Conservation (phyloP, 2,113 vertebrate species). For the Cairina moschata region DNA sequence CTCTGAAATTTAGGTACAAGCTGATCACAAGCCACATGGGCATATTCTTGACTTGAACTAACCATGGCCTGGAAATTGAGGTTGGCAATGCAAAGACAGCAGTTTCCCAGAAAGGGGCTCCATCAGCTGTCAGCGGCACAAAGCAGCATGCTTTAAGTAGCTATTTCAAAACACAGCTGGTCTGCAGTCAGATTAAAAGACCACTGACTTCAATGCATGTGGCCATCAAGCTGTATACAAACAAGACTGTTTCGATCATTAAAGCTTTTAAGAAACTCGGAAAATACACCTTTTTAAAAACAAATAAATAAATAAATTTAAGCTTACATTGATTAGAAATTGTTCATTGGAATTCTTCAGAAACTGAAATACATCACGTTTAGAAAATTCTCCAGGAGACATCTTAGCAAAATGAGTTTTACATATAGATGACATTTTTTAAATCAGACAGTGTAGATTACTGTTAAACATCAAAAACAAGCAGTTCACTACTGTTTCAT, state of each 20-base stretch:
- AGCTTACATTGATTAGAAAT: background rate
- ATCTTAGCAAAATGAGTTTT: background rate
- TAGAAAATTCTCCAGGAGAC: background rate
- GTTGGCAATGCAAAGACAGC: background rate
- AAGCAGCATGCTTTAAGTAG: fast-evolving
- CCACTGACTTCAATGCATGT: background rate
- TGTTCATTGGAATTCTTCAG: background rate
- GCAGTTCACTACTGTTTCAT: background rate
- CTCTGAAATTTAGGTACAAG: background rate
- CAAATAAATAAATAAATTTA: no score
- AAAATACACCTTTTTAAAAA: background rate
- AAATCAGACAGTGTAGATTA: background rate
- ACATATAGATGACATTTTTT: background rate
- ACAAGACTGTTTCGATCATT: background rate
- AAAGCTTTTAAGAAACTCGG: background rate
- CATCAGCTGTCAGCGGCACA: background rate
- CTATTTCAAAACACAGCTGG: background rate
- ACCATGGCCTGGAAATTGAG: fast-evolving
- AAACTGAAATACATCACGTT: background rate
- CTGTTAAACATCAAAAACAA: background rate
- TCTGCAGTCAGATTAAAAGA: background rate
- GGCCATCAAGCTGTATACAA: background rate
- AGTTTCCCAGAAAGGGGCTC: background rate
- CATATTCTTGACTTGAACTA: background rate
- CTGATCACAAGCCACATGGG: background rate